These are phyloP conservation scores for Pristionchus arcanus DNA, from an alignment of 2,888 invertebrate species.

Conservation along the genomic window DNA sequence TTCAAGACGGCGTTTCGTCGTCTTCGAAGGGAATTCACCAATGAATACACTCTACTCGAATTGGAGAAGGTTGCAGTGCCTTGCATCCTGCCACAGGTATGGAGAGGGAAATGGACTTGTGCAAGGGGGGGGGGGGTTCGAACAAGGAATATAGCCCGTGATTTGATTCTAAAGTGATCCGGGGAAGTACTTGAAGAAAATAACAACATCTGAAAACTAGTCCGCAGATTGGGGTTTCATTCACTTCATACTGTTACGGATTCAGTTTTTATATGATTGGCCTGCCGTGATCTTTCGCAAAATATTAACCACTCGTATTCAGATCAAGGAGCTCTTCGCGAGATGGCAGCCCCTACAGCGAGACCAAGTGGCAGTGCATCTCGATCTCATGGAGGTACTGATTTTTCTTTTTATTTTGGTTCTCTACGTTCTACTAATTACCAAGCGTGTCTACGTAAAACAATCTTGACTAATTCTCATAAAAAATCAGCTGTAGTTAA, in stretches of 20 bases:
- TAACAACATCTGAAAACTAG: too few relatives aligned
- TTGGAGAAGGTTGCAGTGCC: constrained; percentile 90
- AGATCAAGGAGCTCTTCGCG: constrained; percentile 86
- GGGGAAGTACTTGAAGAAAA: too few relatives aligned
- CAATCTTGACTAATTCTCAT: too few relatives aligned
- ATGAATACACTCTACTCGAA: constrained; percentile 88
- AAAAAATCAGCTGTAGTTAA: too few relatives aligned
- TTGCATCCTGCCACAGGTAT: constrained; percentile 87
- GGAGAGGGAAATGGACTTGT: constrained; percentile 58
- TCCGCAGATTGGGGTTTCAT: too few relatives aligned
- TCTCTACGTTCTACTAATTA: not conserved
- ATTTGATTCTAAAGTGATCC: not conserved
- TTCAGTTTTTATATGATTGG: not conserved
- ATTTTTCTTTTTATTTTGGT: too few relatives aligned
- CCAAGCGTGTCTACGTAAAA: too few relatives aligned
- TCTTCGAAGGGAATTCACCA: constrained; percentile 84
- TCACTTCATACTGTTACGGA: too few relatives aligned
- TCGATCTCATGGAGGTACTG: constrained; percentile 79
- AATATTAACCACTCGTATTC: constrained; percentile 51
- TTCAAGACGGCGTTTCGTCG: constrained; percentile 84
- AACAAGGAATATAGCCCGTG: not conserved
- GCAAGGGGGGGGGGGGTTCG: not conserved
- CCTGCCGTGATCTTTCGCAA: too few relatives aligned
- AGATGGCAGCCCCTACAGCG: constrained; percentile 93
- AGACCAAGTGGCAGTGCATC: constrained; percentile 80